Evolutionary conservation across 2,113 vertebrate genomes (phyloP).

Genomic region (Alligator sinensis): DNA sequence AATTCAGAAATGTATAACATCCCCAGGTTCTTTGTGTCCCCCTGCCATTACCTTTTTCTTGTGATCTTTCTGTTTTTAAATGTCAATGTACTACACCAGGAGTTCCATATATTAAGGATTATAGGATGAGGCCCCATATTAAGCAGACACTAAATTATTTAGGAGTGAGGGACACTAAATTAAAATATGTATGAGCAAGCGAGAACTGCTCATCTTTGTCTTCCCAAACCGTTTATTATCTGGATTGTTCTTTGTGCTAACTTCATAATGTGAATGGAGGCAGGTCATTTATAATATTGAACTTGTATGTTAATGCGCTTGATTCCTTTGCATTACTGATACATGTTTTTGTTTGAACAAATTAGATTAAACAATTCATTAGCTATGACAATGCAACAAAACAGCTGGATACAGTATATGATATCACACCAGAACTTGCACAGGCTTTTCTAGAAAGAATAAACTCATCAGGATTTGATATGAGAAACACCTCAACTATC

Average conservation of each 20-base stretch:
- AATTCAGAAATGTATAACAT: background rate
- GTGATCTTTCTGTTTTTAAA: background rate
- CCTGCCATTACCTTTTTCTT: background rate
- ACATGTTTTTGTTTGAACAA: background rate
- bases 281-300: background rate
- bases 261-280: background rate
- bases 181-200: background rate
- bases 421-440: conserved; percentile 79
- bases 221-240: background rate
- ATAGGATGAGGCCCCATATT: background rate
- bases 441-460: conserved; percentile 82
- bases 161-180: background rate
- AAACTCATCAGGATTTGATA: conserved; percentile 79
- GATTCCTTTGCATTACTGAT: background rate
- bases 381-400: conserved; percentile 88
- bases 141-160: background rate
- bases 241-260: background rate
- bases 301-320: background rate
- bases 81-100: background rate
- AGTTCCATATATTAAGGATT: background rate
- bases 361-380: conserved; percentile 82
- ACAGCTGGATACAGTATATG: conserved; percentile 84
- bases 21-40: background rate
- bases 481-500: conserved; percentile 82
- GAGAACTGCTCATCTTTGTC: background rate